Evolutionary conservation across 1,140 invertebrate genomes (phyloP).

Genomic region (Pseudomyrmex cubaensis): DNA sequence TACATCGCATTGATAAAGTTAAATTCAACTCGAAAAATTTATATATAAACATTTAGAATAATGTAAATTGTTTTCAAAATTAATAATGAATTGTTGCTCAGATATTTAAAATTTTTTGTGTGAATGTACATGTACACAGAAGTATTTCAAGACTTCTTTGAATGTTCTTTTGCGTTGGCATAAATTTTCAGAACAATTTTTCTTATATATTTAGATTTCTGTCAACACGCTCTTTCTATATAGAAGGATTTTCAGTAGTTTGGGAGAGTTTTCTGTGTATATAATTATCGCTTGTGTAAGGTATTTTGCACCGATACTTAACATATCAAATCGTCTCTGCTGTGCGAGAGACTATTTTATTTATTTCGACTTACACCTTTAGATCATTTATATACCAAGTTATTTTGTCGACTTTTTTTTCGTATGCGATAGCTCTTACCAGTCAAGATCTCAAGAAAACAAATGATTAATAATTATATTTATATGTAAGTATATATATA

Average conservation of each 20-base stretch:
- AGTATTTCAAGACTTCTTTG: no score
- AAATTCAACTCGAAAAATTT: slow-evolving; percentile 14
- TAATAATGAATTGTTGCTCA: slow-evolving; percentile 44
- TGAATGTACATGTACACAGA: no score
- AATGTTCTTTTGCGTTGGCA: no score
- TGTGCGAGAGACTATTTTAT: slow-evolving; percentile 38
- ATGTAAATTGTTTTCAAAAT: neutral
- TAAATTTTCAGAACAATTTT: no score
- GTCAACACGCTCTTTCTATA: no score
- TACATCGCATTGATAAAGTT: slow-evolving; percentile 42
- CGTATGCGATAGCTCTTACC: neutral
- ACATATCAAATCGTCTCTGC: slow-evolving; percentile 9
- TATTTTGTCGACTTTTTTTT: neutral
- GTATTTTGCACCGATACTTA: slow-evolving; percentile 15
- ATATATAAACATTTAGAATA: slow-evolving; percentile 7
- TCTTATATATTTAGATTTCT: no score
- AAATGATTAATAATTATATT: neutral
- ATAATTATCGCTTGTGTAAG: neutral
- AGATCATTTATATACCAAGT: slow-evolving; percentile 11
- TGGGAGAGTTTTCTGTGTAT: neutral
- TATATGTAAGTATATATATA: slow-evolving; percentile 1
- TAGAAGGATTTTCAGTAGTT: no score
- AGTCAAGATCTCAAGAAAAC: slow-evolving; percentile 44
- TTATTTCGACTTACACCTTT: slow-evolving; percentile 4
- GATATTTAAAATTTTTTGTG: neutral